Percentiles rank a stretch among this genome's conserved stretches.
These are phyloP conservation scores for Caenorhabditis sp. DNA, from an alignment of 2,888 invertebrate genomes.

Conservation along the genomic window DNA sequence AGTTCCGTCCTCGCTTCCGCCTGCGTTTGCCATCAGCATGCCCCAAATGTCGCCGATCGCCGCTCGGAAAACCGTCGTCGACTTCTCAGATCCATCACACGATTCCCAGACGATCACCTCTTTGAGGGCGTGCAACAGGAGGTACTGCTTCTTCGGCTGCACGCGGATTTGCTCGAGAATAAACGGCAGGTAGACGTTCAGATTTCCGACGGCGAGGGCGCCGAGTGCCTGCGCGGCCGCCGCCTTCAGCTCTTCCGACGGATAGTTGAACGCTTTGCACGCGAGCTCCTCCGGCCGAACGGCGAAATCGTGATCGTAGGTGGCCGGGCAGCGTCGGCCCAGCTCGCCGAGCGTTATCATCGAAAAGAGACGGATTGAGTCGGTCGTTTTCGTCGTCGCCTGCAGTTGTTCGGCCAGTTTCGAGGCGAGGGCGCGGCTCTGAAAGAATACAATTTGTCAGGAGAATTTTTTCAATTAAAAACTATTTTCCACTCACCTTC, in stretches of 20 bases:
- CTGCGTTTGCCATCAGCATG: conserved; percentile 93
- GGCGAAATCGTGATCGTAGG: conserved; percentile 15
- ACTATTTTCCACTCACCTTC: too few species aligned
- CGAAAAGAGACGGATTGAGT: conserved; percentile 84
- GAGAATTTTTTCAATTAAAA: too few species aligned
- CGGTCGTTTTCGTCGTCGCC: conserved; percentile 25
- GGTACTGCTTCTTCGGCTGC: conserved; percentile 94
- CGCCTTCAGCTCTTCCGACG: conserved; percentile 96
- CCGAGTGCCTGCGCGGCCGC: conserved; percentile 94
- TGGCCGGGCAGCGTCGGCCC: conserved; percentile 82
- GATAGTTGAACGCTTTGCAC: conserved; percentile 90
- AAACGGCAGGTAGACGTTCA: conserved; percentile 91
- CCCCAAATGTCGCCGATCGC: conserved; percentile 75
- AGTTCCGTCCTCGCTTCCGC: conserved; percentile 97
- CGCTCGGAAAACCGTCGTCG: conserved; percentile 52
- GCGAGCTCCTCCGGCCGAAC: conserved; percentile 80
- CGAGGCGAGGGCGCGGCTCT: conserved; percentile 55
- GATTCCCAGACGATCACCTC: conserved; percentile 84
- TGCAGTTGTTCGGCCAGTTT: conserved; percentile 64
- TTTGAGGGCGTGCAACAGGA: conserved; percentile 95
- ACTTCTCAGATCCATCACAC: conserved; percentile 7
- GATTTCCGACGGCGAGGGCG: conserved; percentile 94
- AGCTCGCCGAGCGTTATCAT: conserved; percentile 96
- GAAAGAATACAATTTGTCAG: conserved; percentile 2
- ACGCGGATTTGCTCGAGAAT: conserved; percentile 91